Conservation (phyloP, 2,113 vertebrate species). For the Deroptyus accipitrinus region DNA sequence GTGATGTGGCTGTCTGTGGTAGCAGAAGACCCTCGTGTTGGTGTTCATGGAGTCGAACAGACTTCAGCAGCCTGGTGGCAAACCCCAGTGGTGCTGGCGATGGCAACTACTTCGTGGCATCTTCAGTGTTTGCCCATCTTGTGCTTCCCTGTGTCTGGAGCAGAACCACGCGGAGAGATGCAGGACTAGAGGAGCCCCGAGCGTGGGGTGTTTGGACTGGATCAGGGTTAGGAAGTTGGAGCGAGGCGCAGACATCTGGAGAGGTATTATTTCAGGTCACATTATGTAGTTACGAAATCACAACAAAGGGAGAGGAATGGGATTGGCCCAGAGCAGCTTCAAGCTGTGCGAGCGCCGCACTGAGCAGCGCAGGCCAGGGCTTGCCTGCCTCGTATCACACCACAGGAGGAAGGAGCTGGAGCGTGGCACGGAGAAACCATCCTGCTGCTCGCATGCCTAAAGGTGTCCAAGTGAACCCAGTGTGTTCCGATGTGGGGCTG, state of each 20-base stretch:
- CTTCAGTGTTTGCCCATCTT: not conserved
- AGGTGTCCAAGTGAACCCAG: not conserved
- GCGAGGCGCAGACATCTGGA: not conserved
- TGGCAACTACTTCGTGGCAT: not conserved
- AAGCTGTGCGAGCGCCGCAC: not conserved
- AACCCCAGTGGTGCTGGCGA: fast-evolving
- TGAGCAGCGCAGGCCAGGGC: constrained; percentile 28
- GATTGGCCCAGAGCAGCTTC: constrained; percentile 29
- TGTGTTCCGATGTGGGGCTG: not conserved
- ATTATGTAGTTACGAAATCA: constrained; percentile 49
- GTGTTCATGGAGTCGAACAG: not conserved
- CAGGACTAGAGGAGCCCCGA: not conserved
- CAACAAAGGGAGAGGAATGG: not conserved
- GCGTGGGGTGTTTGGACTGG: fast-evolving
- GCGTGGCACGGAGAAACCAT: not conserved
- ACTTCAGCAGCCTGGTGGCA: not conserved
- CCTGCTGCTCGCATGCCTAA: not conserved
- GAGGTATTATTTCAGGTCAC: constrained; percentile 43
- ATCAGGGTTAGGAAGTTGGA: not conserved
- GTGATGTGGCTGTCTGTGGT: fast-evolving
- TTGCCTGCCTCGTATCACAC: not conserved
- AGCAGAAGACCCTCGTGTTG: not conserved
- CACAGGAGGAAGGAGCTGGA: not conserved
- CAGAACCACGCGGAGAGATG: not conserved
- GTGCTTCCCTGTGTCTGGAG: not conserved